phyloP scores from a whole-genome alignment of 2,113 vertebrate species.

The Capreolus pygargus region DNA sequence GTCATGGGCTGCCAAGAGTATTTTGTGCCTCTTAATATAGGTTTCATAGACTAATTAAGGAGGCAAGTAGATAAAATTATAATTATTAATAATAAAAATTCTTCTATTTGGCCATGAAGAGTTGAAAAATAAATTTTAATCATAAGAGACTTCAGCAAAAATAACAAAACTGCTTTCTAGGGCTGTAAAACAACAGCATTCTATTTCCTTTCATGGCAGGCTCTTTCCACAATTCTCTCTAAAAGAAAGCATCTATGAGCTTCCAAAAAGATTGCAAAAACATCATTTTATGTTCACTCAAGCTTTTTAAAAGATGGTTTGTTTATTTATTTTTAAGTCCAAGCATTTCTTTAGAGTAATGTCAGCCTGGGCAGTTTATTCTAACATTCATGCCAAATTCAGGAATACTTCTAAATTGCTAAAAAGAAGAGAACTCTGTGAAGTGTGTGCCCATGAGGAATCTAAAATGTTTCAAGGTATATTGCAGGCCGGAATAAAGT shows the following conservation, averaged over 20 bases:
- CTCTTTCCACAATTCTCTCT: not conserved
- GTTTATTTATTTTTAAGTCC: not conserved
- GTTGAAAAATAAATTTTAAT: not conserved
- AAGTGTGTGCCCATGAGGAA: not conserved
- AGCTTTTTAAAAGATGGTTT: not conserved
- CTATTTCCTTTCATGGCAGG: not conserved
- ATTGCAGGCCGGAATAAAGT: not conserved
- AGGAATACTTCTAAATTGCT: not conserved
- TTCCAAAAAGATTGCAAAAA: not conserved
- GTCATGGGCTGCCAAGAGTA: not conserved
- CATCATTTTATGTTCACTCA: not conserved
- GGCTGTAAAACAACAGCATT: not conserved
- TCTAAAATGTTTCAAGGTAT: not conserved
- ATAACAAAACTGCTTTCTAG: not conserved
- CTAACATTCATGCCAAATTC: not conserved
- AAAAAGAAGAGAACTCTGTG: not conserved
- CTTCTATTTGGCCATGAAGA: not conserved
- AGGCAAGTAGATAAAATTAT: constrained; percentile 12
- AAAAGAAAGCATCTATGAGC: not conserved
- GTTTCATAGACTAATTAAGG: constrained; percentile 39
- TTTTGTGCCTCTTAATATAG: constrained; percentile 38
- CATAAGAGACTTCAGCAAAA: not conserved
- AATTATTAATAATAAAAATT: constrained; percentile 48
- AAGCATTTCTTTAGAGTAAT: not conserved
- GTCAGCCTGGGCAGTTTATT: not conserved